These are phyloP conservation scores for Apostichopus leukothele DNA, from an alignment of 53 echinoderm and acorn worm species.

Conservation along the genomic window DNA sequence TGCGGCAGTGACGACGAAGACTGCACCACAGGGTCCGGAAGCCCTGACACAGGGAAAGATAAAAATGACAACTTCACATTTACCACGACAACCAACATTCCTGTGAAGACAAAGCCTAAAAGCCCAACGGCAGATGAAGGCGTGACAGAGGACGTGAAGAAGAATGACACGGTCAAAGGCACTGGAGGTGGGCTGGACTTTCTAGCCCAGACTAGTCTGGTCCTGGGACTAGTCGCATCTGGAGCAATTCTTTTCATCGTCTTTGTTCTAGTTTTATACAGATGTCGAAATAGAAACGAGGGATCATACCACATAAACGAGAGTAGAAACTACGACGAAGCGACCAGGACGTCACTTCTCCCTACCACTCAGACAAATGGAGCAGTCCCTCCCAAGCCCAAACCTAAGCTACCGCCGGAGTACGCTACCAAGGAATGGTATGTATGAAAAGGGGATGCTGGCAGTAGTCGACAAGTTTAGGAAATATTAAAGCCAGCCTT, in stretches of 20 bases:
- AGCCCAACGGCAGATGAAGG: background rate
- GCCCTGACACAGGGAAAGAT: background rate
- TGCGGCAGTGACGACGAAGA: slow-evolving; percentile 63
- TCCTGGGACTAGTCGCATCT: slow-evolving; percentile 2
- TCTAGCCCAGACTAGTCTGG: slow-evolving; percentile 8
- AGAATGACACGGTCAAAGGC: background rate
- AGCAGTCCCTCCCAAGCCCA: slow-evolving; percentile 87
- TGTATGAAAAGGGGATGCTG: slow-evolving; percentile 54
- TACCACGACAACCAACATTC: slow-evolving; percentile 17
- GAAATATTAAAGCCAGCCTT: background rate
- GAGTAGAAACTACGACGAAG: slow-evolving; percentile 93
- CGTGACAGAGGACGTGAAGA: background rate
- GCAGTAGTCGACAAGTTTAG: too few species aligned
- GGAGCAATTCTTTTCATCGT: slow-evolving; percentile 39
- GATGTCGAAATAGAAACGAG: slow-evolving; percentile 94
- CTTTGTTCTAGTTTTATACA: slow-evolving; percentile 37
- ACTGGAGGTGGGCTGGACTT: slow-evolving; percentile 16
- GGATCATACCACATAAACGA: slow-evolving; percentile 99
- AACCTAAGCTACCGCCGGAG: slow-evolving; percentile 93
- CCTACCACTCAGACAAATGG: slow-evolving; percentile 76
- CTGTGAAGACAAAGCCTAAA: background rate
- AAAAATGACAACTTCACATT: slow-evolving; percentile 2
- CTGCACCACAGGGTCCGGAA: slow-evolving; percentile 38
- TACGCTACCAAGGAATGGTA: slow-evolving; percentile 98
- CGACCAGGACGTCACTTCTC: slow-evolving; percentile 78